phyloP scores from a whole-genome alignment of 2,113 vertebrate species.

The Tylochromis polylepis region DNA sequence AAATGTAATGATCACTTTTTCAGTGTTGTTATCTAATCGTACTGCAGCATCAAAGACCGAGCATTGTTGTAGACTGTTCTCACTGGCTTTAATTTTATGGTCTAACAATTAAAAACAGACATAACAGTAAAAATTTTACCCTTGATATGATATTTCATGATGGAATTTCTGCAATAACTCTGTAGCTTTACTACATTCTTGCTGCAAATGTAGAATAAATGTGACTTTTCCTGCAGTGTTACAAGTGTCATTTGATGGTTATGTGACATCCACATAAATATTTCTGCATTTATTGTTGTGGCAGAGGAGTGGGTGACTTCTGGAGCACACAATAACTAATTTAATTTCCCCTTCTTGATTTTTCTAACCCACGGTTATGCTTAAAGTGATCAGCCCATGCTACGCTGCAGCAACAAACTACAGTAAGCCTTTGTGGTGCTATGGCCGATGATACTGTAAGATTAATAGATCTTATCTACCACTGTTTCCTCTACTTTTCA shows the following conservation, averaged over 20 bases:
- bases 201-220: neutral
- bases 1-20: neutral
- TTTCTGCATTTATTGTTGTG: neutral
- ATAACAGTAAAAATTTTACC: neutral
- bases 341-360: neutral
- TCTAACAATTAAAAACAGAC: neutral
- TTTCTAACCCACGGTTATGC: neutral
- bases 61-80: neutral
- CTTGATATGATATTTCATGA: accelerated
- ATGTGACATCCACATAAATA: neutral
- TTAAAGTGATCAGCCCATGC: neutral
- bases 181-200: accelerated
- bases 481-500: neutral
- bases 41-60: neutral
- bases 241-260: neutral
- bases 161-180: neutral
- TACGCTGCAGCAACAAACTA: neutral
- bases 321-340: neutral
- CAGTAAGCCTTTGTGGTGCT: neutral
- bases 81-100: neutral
- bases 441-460: accelerated
- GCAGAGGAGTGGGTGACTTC: neutral
- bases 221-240: neutral
- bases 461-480: neutral
- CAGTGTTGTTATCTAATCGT: neutral